Percentiles rank a stretch among this genome's conserved stretches.
Conservation (phyloP, 1,140 invertebrate species). For the Rhagoletis pomonella region DNA sequence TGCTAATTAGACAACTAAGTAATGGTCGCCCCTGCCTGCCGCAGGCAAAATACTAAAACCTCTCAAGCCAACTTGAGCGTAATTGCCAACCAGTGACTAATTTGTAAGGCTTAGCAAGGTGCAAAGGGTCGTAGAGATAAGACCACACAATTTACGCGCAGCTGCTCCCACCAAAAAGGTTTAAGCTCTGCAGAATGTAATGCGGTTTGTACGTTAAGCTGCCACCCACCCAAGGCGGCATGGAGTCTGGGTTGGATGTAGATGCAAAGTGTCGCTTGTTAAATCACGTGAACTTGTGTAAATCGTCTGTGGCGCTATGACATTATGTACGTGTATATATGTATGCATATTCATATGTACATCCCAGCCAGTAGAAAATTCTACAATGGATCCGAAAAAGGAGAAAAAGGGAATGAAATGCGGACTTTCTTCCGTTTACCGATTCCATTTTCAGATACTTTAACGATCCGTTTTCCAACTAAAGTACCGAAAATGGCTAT, state of each 20-base stretch:
- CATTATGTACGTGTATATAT: not conserved
- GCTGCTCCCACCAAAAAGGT: conserved; percentile 17
- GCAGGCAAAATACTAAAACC: not conserved
- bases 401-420: no score
- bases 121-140: not conserved
- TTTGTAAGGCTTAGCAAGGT: conserved; percentile 16
- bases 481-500: no score
- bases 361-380: no score
- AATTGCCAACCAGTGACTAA: not conserved
- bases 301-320: conserved; percentile 8
- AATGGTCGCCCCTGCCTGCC: not conserved
- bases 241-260: not conserved
- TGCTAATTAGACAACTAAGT: not conserved
- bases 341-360: not conserved
- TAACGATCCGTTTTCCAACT: no score
- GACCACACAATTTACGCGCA: conserved; percentile 27
- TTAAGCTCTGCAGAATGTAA: not conserved
- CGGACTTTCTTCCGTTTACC: no score
- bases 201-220: conserved; percentile 8
- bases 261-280: conserved; percentile 45
- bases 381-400: no score
- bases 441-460: no score
- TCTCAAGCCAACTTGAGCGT: not conserved
- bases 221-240: no score
- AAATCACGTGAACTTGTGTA: conserved; percentile 44